Evolutionary conservation across 2,888 invertebrate genomes (phyloP), one percentile per base, ranked within the genome.

Genomic region (Troides aeacus): DNA sequence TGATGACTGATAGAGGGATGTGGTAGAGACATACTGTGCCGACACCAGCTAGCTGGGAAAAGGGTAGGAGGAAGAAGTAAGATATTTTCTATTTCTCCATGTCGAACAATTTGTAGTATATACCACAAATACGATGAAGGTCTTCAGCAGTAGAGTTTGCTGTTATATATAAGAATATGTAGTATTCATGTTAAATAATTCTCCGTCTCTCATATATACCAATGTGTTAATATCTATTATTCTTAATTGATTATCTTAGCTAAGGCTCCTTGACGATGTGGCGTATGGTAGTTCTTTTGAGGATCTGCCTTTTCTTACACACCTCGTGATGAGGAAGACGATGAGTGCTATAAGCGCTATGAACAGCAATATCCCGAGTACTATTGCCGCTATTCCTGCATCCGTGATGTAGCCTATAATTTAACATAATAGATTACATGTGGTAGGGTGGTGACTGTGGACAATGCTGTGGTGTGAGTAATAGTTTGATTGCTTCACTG

Each of bases 321-420:
- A 96, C 90, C 94, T 95, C 69, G 94, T 86, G 66, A 95, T 93
- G 2, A 94, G 81, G 73, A 94, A 84, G 58, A 94, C 86, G 4
- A 95, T 81, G 0, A 94, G 77, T 6, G 94, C 82, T 60, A 96
- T 92, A 0, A 97, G 79, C 0, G 95, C 85, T 65, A 97, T 86
- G 0, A 95, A 78, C 3, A 96, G 79, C 3, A 97, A 79, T 0
- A 93, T 92, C 1, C 96, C 96, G 0, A 97, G 81, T 0, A 94
- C 94, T 71, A 97, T 95, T 0, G 96, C 96, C 0, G 95, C 94
- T 71, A 97, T 96, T 2, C 95, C 85, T 78, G 81, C 93, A 74
- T 76, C 88, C 42, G 80, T 87, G 74, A 82, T 87, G 76, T 89
- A 94, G 78, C 76, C 90, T 94, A 93, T n/a, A 88, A 87, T 17